Evolutionary conservation across 1,140 invertebrate species (phyloP), one percentile per base, ranked within the genome.

Genomic region (Protaetia brevitarsis): DNA sequence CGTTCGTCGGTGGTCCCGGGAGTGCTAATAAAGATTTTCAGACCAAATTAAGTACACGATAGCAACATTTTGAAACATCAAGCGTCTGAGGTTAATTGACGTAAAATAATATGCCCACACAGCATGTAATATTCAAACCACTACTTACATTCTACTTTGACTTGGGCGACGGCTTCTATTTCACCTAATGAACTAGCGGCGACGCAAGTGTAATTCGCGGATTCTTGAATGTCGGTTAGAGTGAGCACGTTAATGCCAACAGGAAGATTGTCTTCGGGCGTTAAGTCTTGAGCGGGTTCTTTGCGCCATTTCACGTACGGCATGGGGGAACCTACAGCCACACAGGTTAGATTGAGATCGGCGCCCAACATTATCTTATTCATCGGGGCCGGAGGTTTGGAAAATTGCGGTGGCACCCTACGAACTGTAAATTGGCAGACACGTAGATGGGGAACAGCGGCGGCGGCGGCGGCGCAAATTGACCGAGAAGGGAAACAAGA

Each of bases 301-400:
- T 94, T 92, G 65, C 91, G 87, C 96, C 96, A 99, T 79, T 94
- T 96, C 56, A 99, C 95, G 72, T 88, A 90, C 0, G 97, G 97
- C 95, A 98, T 97, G 0, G 97, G 97, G 0, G 96, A 94, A 0
- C 97, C 97, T 5, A 94, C 90, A 11, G 96, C 97, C 10, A 98
- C 94, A 78, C 97, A 99, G 36, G 95, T 96, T 51, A 99, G 81
- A 78, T 97, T 98, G 51, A 98, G 81, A 73, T 89, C 89, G 0
- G 89, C 88, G 5, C 95, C 95, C 11, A 95, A 82, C 87, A 93
- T 93, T 26, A 99, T 95, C 77, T 97, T 93, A 60, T 87, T 90
- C 19, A 89, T 77, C 7, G 86, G 76, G 27, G 93, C 89, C 13
- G 96, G 95, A 36, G 90, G 92, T 37, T 94, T 92, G 2, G 96